Conservation (phyloP, 1,140 invertebrate species). For the Papilio xuthus region DNA sequence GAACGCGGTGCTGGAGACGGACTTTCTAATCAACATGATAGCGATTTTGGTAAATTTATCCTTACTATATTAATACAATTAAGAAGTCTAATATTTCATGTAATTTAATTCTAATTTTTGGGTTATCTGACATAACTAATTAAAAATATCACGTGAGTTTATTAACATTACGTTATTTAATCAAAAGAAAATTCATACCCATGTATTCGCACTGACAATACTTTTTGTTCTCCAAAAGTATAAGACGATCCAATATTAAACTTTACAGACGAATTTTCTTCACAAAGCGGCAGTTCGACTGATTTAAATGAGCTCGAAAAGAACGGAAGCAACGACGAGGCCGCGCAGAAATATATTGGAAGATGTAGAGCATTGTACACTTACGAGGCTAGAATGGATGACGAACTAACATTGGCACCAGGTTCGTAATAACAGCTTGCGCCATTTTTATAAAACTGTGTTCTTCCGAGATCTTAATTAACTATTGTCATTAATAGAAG, state of each 20-base stretch:
- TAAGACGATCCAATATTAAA: neutral
- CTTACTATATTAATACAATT: neutral
- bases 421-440: constrained; percentile 76
- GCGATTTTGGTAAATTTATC: constrained; percentile 85
- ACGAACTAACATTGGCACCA: constrained; percentile 92
- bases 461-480: neutral
- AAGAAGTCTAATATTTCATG: too few species aligned
- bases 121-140: too few species aligned
- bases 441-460: neutral
- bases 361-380: constrained; percentile 93
- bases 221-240: neutral
- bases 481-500: neutral
- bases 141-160: too few species aligned
- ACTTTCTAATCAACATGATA: constrained; percentile 90
- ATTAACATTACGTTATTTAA: too few species aligned
- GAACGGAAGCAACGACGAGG: constrained; percentile 73
- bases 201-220: too few species aligned
- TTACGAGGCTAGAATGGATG: constrained; percentile 93
- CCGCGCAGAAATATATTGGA: constrained; percentile 72
- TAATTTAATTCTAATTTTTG: too few species aligned
- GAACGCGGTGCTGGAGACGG: constrained; percentile 92
- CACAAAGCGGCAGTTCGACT: constrained; percentile 84
- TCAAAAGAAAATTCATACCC: too few species aligned
- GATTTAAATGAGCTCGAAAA: constrained; percentile 75
- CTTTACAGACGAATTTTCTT: constrained; percentile 88